Percentiles rank a stretch among this genome's conserved stretches.
Conservation (phyloP, 2,888 invertebrate genomes). For the Tanypteryx hageni region DNA sequence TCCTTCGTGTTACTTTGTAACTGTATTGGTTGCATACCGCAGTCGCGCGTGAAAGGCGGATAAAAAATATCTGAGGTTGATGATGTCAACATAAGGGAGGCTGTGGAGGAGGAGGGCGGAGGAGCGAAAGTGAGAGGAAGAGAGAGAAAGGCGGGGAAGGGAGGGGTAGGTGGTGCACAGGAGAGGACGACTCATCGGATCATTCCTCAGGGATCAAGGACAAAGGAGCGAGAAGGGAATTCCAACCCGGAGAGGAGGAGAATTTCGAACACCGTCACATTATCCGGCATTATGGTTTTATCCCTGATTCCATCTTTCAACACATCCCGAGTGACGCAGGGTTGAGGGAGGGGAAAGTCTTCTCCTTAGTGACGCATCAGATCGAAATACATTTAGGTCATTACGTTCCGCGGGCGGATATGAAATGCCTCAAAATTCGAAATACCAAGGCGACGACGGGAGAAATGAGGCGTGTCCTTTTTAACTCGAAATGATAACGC, state of each 20-base stretch:
- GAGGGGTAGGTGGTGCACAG: background rate
- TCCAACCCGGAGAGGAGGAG: background rate
- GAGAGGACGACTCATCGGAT: background rate
- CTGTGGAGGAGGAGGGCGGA: background rate
- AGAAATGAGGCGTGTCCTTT: background rate
- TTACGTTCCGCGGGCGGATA: background rate
- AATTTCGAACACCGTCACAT: slow-evolving; percentile 22
- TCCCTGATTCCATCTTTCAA: slow-evolving; percentile 1
- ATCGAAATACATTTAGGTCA: background rate
- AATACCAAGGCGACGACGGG: slow-evolving; percentile 56
- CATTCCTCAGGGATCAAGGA: slow-evolving; percentile 59
- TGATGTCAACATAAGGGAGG: slow-evolving; percentile 36
- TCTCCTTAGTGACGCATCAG: background rate
- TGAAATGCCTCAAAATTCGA: background rate
- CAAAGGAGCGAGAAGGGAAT: background rate
- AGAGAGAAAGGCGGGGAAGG: background rate
- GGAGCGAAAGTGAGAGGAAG: background rate
- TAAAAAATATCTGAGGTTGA: background rate
- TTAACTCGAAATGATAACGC: background rate
- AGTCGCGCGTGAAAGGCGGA: background rate
- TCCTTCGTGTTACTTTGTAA: background rate
- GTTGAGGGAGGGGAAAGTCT: background rate
- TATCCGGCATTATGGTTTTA: background rate
- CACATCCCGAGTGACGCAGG: background rate
- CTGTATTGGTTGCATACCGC: background rate